phyloP scores from a whole-genome alignment of 2,797 vertebrate genomes.

The Mormyrus hasselquistii region DNA sequence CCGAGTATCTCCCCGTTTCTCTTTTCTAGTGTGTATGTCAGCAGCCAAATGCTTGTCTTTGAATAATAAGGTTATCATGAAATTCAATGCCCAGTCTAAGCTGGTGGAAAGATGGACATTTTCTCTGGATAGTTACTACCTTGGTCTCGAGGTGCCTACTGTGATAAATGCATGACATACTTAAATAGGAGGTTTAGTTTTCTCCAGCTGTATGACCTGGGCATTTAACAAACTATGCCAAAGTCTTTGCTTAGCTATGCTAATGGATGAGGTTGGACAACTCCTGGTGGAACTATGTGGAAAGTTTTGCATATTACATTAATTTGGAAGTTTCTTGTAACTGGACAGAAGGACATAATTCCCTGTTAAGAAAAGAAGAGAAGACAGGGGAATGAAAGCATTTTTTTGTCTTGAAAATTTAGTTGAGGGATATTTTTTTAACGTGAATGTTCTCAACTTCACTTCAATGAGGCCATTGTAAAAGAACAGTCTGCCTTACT shows the following conservation, averaged over 20 bases:
- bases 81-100: not conserved
- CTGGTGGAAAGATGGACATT: not conserved
- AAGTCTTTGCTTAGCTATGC: not conserved
- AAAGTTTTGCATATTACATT: not conserved
- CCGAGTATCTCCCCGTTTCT: not conserved
- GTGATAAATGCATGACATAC: not conserved
- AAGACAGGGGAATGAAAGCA: slow-evolving; percentile 46
- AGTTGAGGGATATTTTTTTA: slow-evolving; percentile 54
- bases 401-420: slow-evolving; percentile 49
- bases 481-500: slow-evolving; percentile 57
- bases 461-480: slow-evolving; percentile 56
- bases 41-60: not conserved
- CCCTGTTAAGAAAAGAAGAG: not conserved
- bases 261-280: slow-evolving; percentile 38
- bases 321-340: slow-evolving; percentile 33
- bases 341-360: slow-evolving; percentile 30
- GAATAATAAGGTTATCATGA: not conserved
- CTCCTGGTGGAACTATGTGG: slow-evolving; percentile 39
- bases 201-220: not conserved
- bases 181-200: not conserved
- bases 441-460: slow-evolving; percentile 57
- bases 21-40: slow-evolving; percentile 12
- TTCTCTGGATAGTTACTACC: not conserved
- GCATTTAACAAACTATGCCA: not conserved
- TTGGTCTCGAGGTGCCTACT: not conserved